These are phyloP conservation scores for Aurelia sp. DNA, from an alignment of 30 jellyfish, hydroid and myxozoan genomes.

Conservation along the genomic window DNA sequence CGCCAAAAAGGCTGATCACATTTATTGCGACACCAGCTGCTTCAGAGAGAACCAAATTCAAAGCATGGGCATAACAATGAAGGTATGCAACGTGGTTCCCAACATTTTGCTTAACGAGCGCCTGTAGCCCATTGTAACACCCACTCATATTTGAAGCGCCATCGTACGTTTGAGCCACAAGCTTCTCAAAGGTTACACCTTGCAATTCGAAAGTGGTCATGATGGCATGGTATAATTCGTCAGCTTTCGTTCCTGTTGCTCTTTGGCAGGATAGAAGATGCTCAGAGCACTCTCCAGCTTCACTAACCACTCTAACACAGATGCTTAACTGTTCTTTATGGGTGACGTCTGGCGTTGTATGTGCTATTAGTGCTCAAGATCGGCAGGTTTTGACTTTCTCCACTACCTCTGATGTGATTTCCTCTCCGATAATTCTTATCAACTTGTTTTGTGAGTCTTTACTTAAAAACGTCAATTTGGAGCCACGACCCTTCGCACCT, in stretches of 20 bases:
- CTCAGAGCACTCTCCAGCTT: conserved; percentile 46
- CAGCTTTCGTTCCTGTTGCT: conserved; percentile 61
- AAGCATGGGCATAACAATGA: conserved; percentile 61
- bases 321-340: conserved; percentile 39
- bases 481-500: conserved; percentile 55
- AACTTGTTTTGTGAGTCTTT: conserved; percentile 43
- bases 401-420: conserved; percentile 44
- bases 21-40: conserved; percentile 62
- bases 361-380: conserved; percentile 66
- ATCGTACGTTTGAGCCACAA: conserved; percentile 55
- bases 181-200: conserved; percentile 57
- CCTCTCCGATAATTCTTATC: conserved; percentile 30
- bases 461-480: conserved; percentile 57
- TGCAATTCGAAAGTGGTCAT: conserved; percentile 44
- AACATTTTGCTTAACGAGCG: conserved; percentile 21
- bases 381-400: conserved; percentile 29
- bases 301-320: conserved; percentile 34
- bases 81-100: conserved; percentile 53
- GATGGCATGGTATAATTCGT: conserved; percentile 35
- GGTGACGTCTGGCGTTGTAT: conserved; percentile 36
- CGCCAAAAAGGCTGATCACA: conserved; percentile 45
- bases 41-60: conserved; percentile 51
- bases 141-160: conserved; percentile 66
- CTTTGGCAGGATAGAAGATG: conserved; percentile 47
- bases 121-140: conserved; percentile 67